Conservation (phyloP, 2,797 vertebrate species). For the Trichosurus vulpecula region DNA sequence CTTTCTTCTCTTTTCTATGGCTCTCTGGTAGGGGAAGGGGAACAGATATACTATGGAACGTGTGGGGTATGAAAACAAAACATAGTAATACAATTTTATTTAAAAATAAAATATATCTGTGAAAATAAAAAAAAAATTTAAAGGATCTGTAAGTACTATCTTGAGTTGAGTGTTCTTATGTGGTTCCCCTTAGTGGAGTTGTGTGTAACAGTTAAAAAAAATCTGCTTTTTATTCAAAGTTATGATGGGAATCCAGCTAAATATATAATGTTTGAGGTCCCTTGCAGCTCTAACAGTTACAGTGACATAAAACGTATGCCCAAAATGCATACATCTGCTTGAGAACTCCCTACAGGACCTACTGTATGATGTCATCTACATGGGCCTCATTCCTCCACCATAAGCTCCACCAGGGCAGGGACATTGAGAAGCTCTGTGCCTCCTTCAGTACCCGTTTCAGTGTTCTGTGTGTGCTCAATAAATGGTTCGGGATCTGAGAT, state of each 20-base stretch:
- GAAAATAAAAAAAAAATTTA: slow-evolving; percentile 27
- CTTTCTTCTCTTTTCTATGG: not conserved
- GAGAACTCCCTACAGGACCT: not conserved
- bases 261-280: not conserved
- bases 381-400: not conserved
- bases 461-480: not conserved
- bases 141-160: slow-evolving; percentile 44
- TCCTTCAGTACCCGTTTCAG: not conserved
- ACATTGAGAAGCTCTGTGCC: not conserved
- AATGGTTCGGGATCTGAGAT: not conserved
- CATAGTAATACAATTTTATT: not conserved
- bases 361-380: not conserved
- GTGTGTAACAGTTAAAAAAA: not conserved
- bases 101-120: slow-evolving; percentile 49
- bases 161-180: not conserved
- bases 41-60: not conserved
- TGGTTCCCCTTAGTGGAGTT: slow-evolving; percentile 7
- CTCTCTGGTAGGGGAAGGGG: not conserved
- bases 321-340: not conserved
- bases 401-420: not conserved
- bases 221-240: slow-evolving; percentile 44
- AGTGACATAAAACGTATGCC: not conserved
- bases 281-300: not conserved
- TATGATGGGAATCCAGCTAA: slow-evolving; percentile 33
- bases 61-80: not conserved